Base-by-base conservation (phyloP, 2,888 invertebrate species). In the Gerris lacustris region DNA sequence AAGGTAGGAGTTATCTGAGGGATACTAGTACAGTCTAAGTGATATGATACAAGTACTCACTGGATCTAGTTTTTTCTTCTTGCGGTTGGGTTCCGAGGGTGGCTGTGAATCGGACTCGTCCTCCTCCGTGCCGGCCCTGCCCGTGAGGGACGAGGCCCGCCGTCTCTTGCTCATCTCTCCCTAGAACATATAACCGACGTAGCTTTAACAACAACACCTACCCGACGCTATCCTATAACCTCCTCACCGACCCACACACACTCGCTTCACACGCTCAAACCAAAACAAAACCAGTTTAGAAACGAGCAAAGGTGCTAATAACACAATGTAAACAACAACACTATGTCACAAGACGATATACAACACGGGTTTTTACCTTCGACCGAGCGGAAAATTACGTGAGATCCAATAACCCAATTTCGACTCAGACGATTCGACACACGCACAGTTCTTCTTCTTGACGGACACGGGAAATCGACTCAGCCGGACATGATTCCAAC, bases 121-220 rank as follows among this genome's bases (percentile, higher is more conserved):
- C 69, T 88, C 88, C 75, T 87, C 87, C 72, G 85, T 84, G 17
- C 87, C 86, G 31, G 89, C 86, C 78, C 90, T 90, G 1, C 91
- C 89, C 71, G 87, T 89, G n/a, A 92, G 92, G 74, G 91, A 92
- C 67, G 91, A 90, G 76, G 92, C 86, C 76, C 91, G 85, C 76
- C 91, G 85, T 78, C 92, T 84, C 80, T 92, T 91, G 81, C 88
- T 91, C 87, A 92, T 88, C 11, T 66, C 66, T 45, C 31, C 31
- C 31, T 31, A 31, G 31, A 31, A 31, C 31, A 31, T 31, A 31
- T 31, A 31, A 31, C 31, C 31, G 31, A 31, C 31, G 31, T 31
- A 31, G 31, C 2, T 31, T 31, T 31, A 31, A 31, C 31, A 31
- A 31, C 31, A 31, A 31, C 31, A 31, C 31, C 31, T 31, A 31